A percentile compares a stretch with the other conserved stretches of the same genome.
phyloP scores from a whole-genome alignment of 2,888 invertebrate genomes.

The Oligia strigilis region DNA sequence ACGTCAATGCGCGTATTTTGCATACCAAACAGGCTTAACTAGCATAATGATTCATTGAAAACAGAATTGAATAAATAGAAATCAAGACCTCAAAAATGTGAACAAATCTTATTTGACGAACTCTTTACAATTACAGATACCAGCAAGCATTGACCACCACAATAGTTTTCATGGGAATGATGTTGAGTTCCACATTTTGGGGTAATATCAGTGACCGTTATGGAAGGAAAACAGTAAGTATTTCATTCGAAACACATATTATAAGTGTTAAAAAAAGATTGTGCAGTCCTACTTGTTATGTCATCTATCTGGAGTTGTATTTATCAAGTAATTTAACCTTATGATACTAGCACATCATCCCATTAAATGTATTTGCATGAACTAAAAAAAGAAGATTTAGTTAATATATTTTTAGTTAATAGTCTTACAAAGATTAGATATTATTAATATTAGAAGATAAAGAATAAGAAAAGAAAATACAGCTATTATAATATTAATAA shows the following conservation, averaged over 20 bases:
- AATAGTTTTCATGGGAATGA: slow-evolving; percentile 98
- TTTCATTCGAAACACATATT: background rate
- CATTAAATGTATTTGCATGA: background rate
- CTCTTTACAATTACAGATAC: slow-evolving; percentile 89
- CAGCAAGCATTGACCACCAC: slow-evolving; percentile 98
- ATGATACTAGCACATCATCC: background rate
- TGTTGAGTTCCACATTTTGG: slow-evolving; percentile 99
- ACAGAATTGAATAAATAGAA: background rate
- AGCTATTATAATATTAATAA: background rate
- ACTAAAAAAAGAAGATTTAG: background rate
- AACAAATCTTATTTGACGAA: background rate
- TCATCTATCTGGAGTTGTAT: background rate
- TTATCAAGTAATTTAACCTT: background rate
- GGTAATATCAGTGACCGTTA: slow-evolving; percentile 98
- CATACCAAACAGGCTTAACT: no score
- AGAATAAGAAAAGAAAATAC: background rate
- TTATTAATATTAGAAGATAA: background rate
- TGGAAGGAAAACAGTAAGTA: slow-evolving; percentile 95
- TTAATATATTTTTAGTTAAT: background rate
- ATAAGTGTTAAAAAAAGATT: background rate
- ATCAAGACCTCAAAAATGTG: background rate
- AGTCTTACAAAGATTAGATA: background rate
- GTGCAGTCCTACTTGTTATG: background rate
- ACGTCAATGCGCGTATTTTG: no score
- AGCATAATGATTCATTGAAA: background rate